Evolutionary conservation across 2,113 vertebrate species (phyloP).

Genomic region (Strix uralensis): DNA sequence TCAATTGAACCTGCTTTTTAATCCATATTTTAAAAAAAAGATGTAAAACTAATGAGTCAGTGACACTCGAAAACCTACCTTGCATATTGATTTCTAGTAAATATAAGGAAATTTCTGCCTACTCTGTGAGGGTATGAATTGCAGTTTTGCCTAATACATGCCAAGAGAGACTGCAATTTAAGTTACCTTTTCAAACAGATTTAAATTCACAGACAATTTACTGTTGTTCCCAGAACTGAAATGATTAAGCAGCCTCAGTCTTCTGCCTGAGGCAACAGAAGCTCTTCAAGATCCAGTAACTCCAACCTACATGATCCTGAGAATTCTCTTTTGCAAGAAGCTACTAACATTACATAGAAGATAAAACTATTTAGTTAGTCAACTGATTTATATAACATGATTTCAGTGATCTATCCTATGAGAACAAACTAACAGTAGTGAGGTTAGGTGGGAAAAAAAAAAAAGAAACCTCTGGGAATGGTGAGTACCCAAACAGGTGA

Average conservation of each 20-base stretch:
- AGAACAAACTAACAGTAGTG: not conserved
- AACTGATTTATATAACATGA: not conserved
- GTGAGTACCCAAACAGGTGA: not conserved
- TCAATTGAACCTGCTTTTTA: not conserved
- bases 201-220: constrained; percentile 37
- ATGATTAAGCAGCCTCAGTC: constrained; percentile 20
- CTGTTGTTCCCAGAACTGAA: not conserved
- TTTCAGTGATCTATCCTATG: not conserved
- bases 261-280: constrained; percentile 18
- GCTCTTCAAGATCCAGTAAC: constrained; percentile 24
- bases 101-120: constrained; percentile 2
- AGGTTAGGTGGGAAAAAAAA: rapidly evolving
- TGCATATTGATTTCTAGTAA: not conserved
- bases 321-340: not conserved
- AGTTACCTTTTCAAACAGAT: constrained; percentile 40
- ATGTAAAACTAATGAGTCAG: not conserved
- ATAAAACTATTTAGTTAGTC: not conserved
- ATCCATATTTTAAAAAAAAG: not conserved
- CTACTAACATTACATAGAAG: not conserved
- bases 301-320: not conserved
- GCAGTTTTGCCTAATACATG: not conserved
- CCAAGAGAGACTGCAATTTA: not conserved
- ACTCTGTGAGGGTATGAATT: not conserved
- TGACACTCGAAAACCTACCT: not conserved
- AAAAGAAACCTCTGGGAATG: not conserved